Conservation (phyloP, 2,797 vertebrate species). For the Gambusia yucatana region DNA sequence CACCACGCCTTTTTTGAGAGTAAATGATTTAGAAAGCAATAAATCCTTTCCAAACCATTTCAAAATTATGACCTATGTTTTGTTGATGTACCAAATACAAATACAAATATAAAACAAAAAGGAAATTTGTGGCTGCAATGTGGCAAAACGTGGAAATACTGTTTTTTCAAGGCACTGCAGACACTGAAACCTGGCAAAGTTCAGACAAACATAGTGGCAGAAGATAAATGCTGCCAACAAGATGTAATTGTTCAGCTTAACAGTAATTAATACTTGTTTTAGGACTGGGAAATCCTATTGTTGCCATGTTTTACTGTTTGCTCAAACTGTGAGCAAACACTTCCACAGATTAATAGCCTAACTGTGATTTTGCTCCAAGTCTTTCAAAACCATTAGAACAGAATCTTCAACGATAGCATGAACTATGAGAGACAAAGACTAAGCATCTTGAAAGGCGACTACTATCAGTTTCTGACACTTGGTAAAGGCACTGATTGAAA, state of each 20-base stretch:
- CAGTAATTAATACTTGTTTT: conserved; percentile 42
- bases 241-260: conserved; percentile 50
- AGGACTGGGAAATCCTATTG: conserved; percentile 28
- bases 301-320: conserved; percentile 34
- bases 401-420: conserved; percentile 12
- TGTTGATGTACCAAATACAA: not conserved
- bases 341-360: conserved; percentile 21
- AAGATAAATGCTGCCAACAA: conserved; percentile 47
- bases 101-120: not conserved
- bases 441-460: conserved; percentile 26
- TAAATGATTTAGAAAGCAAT: not conserved
- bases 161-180: conserved; percentile 4
- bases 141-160: not conserved
- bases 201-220: conserved; percentile 41
- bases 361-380: conserved; percentile 26
- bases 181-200: conserved; percentile 32
- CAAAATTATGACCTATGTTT: not conserved
- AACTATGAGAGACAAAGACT: conserved; percentile 32
- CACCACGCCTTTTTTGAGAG: not conserved
- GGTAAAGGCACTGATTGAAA: conserved; percentile 22
- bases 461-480: conserved; percentile 39
- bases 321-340: conserved; percentile 23
- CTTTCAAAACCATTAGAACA: conserved; percentile 18
- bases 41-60: not conserved
- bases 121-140: not conserved